Percentiles rank a stretch among this genome's conserved stretches.
Evolutionary conservation across 2,113 vertebrate species (phyloP).

Genomic region (Oncorhynchus nerka): DNA sequence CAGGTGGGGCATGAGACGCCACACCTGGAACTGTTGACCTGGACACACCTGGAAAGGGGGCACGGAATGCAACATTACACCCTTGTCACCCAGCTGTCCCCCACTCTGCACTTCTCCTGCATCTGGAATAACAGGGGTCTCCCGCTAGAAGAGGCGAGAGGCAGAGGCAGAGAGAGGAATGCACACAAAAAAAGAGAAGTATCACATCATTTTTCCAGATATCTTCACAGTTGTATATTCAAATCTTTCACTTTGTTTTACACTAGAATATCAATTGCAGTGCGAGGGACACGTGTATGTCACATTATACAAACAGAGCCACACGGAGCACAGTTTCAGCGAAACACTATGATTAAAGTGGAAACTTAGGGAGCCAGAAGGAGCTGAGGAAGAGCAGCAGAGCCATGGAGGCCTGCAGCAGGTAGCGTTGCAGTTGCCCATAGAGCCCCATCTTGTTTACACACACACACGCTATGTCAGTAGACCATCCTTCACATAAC

Average conservation of each 20-base stretch:
- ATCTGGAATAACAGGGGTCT: background rate
- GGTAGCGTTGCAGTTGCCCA: background rate
- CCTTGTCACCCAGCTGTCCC: background rate
- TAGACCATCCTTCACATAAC: background rate
- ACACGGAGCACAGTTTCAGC: background rate
- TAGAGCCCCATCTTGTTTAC: constrained; percentile 20
- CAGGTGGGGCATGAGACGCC: constrained; percentile 38
- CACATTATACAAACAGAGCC: background rate
- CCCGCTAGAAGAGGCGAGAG: background rate
- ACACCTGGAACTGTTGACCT: constrained; percentile 50
- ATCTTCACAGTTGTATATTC: background rate
- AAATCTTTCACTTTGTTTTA: background rate
- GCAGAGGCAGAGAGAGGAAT: background rate
- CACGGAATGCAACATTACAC: background rate
- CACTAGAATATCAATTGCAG: constrained; percentile 5
- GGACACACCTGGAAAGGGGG: constrained; percentile 30
- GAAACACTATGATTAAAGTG: background rate
- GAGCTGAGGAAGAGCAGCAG: constrained; percentile 39
- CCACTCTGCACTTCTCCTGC: background rate
- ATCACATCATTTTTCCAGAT: background rate
- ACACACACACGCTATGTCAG: background rate
- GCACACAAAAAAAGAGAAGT: background rate
- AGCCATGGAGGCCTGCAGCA: constrained; percentile 15
- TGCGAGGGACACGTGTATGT: constrained; percentile 1
- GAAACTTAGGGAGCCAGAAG: constrained; percentile 45